A percentile compares a stretch with the other conserved stretches of the same genome.
Evolutionary conservation across 1,140 invertebrate genomes (phyloP).

Genomic region (Bombus consobrinus): DNA sequence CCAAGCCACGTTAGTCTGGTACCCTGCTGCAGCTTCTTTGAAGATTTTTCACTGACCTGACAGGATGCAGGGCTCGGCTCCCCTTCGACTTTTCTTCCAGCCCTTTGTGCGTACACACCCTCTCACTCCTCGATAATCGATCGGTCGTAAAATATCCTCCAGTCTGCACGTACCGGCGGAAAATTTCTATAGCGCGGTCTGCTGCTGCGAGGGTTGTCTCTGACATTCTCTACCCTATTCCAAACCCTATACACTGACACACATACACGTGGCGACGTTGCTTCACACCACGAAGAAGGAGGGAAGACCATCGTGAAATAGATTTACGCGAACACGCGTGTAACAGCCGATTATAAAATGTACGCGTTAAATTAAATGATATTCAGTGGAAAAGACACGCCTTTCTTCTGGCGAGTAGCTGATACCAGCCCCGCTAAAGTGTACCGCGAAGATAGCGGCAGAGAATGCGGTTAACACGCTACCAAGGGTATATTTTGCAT

Average conservation of each 20-base stretch:
- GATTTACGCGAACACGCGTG: slow-evolving; percentile 48
- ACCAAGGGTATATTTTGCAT: slow-evolving; percentile 19
- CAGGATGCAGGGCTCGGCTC: slow-evolving; percentile 31
- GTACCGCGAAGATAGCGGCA: slow-evolving; percentile 18
- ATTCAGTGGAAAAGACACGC: slow-evolving; percentile 22
- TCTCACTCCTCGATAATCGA: slow-evolving; percentile 44
- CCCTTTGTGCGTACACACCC: slow-evolving; percentile 19
- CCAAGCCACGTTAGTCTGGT: neutral
- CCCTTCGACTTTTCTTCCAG: slow-evolving; percentile 45
- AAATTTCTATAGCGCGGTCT: slow-evolving; percentile 59
- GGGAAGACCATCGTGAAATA: neutral
- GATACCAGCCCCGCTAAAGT: slow-evolving; percentile 16
- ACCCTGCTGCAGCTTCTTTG: slow-evolving; percentile 30
- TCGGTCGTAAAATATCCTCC: slow-evolving; percentile 64
- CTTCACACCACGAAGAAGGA: neutral
- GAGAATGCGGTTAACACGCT: neutral
- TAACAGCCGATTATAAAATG: slow-evolving; percentile 53
- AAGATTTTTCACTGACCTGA: slow-evolving; percentile 56
- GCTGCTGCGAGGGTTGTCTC: slow-evolving; percentile 36
- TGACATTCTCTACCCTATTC: neutral
- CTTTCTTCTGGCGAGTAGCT: slow-evolving; percentile 41
- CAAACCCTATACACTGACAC: neutral
- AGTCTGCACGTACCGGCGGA: slow-evolving; percentile 41
- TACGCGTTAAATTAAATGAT: slow-evolving; percentile 58
- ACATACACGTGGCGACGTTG: neutral